Percentiles rank a stretch among this genome's conserved stretches.
Conservation (phyloP, 1,140 invertebrate genomes). For the Pteromalus puparum region DNA sequence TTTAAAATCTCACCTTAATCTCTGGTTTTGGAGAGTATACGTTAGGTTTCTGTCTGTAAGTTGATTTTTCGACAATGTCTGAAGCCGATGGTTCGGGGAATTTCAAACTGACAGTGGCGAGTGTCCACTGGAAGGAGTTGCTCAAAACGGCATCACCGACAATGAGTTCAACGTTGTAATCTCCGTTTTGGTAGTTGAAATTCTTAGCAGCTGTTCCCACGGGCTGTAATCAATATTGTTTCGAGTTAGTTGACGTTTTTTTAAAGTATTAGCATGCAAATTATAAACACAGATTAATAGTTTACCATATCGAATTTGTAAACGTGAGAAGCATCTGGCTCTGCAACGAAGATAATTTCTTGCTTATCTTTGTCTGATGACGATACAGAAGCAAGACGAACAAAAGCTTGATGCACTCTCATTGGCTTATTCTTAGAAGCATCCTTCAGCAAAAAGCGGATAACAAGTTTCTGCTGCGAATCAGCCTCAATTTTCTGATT, state of each 20-base stretch:
- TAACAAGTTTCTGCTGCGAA: slow-evolving; percentile 90
- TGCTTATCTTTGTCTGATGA: slow-evolving; percentile 79
- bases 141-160: slow-evolving; percentile 93
- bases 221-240: slow-evolving; percentile 79
- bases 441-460: slow-evolving; percentile 89
- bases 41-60: slow-evolving; percentile 69
- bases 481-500: slow-evolving; percentile 85
- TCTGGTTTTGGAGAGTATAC: slow-evolving; percentile 84
- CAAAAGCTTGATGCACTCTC: slow-evolving; percentile 94
- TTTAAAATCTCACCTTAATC: slow-evolving; percentile 80
- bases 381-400: slow-evolving; percentile 80
- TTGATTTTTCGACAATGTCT: slow-evolving; percentile 66
- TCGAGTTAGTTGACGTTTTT: background rate
- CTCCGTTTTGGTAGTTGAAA: slow-evolving; percentile 85
- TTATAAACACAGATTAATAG: slow-evolving; percentile 54
- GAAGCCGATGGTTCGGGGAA: slow-evolving; percentile 76
- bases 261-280: background rate
- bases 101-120: slow-evolving; percentile 87
- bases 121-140: slow-evolving; percentile 91
- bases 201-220: slow-evolving; percentile 87
- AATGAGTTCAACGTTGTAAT: slow-evolving; percentile 89
- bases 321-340: slow-evolving; percentile 87
- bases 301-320: slow-evolving; percentile 94
- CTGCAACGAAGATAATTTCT: slow-evolving; percentile 95
- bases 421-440: slow-evolving; percentile 81